Evolutionary conservation across 2,888 invertebrate species (phyloP), one percentile per base, ranked within the genome.

Genomic region (Charanyca ferruginea): DNA sequence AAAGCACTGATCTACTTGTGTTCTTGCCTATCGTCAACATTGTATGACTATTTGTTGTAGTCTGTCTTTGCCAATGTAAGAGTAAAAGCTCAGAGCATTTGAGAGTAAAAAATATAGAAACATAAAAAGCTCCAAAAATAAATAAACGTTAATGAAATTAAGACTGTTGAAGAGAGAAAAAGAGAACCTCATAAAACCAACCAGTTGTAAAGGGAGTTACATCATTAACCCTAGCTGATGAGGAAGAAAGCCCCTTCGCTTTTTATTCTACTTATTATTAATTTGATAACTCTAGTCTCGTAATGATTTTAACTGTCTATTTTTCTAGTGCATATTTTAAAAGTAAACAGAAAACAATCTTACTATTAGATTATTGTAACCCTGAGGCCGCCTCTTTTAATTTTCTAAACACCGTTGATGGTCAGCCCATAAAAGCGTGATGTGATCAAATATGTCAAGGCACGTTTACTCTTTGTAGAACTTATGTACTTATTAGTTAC

Each of bases 1-100:
- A 76, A 76, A 84, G 82, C 80, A 77, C 65, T 89, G 86, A 88
- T 89, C 81, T 75, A 79, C 83, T 88, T 80, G 73, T 83, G 79
- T 85, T 81, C 86, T 73, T 44, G 28, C 25, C 25, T 55, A 44
- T 51, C 28, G 23, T 44, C 23, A 42, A 23, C 20, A 20, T 48
- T 51, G 11, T 18, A 45, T 44, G 11, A 41, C 11, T 49, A 20
- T 63, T 54, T 32, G 13, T 54, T 28, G 13, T 25, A 25, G 32
- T 13, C 2, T 22, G 2, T 38, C 22, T 16, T 54, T 68, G 11
- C 16, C 9, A 20, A 20, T 32, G n/a, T 25, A 38, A 5, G 3
- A 28, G 28, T 28, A 28, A 28, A 28, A 3, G n/a, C n/a, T n/a
- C n/a, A n/a, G n/a, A n/a, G n/a, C n/a, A n/a, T n/a, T n/a, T n/a